Percentiles rank a stretch among this genome's conserved stretches.
phyloP scores from a whole-genome alignment of 1,140 invertebrate species.

The Oreohelix idahoensis region DNA sequence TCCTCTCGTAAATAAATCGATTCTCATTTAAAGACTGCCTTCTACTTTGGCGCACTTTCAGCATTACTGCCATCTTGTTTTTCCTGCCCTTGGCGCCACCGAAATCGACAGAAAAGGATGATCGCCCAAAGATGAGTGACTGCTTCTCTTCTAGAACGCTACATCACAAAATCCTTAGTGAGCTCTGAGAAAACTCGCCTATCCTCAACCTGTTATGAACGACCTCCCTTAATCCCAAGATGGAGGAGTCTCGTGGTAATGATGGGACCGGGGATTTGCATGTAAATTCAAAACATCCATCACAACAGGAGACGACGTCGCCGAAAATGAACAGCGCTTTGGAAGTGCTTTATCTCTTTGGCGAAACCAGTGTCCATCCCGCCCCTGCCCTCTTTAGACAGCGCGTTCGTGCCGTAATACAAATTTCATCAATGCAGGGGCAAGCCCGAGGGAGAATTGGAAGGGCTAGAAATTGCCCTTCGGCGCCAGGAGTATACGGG shows the following conservation, averaged over 20 bases:
- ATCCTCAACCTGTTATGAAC: conserved; percentile 27
- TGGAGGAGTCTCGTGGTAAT: conserved; percentile 26
- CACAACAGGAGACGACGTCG: conserved; percentile 33
- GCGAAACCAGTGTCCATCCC: neutral
- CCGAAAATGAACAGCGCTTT: conserved; percentile 42
- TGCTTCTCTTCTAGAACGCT: neutral
- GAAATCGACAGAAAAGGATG: neutral
- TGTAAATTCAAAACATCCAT: conserved; percentile 49
- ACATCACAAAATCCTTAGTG: neutral
- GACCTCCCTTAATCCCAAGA: conserved; percentile 42
- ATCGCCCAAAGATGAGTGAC: conserved; percentile 15
- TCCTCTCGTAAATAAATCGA: too few species aligned
- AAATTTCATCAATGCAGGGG: conserved; percentile 41
- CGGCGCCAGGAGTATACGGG: conserved; percentile 39
- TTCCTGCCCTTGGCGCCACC: neutral
- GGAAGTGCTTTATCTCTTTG: conserved; percentile 8
- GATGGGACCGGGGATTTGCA: conserved; percentile 41
- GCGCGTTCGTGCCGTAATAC: conserved; percentile 40
- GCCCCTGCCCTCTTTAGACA: conserved; percentile 10
- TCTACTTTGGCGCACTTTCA: too few species aligned
- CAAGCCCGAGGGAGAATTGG: neutral
- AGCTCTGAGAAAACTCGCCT: neutral
- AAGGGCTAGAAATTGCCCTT: neutral
- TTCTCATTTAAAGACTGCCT: too few species aligned
- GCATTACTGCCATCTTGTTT: too few species aligned